Conservation (phyloP, 2,113 vertebrate species). For the Pelodiscus sinensis region DNA sequence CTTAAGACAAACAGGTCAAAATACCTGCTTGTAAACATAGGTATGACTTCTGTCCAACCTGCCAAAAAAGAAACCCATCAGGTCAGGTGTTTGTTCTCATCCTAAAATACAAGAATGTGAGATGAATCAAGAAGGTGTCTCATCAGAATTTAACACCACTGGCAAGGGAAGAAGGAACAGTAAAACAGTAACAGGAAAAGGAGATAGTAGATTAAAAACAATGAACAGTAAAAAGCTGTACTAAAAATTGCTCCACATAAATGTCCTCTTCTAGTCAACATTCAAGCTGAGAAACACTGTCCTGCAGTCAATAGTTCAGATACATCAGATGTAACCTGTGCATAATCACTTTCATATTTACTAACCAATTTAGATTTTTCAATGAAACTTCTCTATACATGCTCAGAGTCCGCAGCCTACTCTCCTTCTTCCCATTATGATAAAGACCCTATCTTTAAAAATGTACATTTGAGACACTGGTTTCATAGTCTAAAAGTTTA, state of each 20-base stretch:
- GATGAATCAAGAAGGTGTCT: background rate
- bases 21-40: background rate
- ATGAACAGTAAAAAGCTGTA: background rate
- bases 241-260: background rate
- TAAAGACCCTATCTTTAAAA: background rate
- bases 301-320: background rate
- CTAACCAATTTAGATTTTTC: background rate
- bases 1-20: background rate
- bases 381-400: background rate
- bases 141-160: background rate
- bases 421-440: background rate
- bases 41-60: background rate
- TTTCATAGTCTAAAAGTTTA: background rate
- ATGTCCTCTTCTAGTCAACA: background rate
- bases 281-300: background rate
- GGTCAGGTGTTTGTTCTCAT: background rate
- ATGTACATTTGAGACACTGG: background rate
- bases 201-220: background rate
- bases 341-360: background rate
- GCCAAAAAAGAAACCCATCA: background rate
- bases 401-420: background rate
- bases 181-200: background rate
- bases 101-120: background rate
- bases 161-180: background rate
- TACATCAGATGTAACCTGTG: background rate